These are phyloP conservation scores for Myotis findleyi DNA, from an alignment of 2,797 vertebrate species.

Conservation along the genomic window DNA sequence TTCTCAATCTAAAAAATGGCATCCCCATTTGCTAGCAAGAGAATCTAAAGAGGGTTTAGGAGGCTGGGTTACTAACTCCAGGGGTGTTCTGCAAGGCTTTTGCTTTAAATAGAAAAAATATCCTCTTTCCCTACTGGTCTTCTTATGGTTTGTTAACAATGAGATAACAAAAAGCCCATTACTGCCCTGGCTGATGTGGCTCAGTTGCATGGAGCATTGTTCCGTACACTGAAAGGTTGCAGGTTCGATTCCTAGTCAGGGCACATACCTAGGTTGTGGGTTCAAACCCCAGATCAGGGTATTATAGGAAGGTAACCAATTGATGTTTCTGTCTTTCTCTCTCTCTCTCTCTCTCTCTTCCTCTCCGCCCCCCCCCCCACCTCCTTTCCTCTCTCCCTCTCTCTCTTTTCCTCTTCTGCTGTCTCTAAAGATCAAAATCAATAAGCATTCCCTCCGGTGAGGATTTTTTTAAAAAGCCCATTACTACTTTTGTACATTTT, in stretches of 20 bases:
- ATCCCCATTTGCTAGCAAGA: neutral
- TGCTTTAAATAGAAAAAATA: neutral
- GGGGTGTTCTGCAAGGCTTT: neutral
- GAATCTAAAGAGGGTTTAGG: neutral
- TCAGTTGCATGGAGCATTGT: neutral
- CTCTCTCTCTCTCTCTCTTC: neutral
- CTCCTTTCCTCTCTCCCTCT: neutral
- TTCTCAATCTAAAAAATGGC: constrained; percentile 17
- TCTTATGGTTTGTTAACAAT: neutral
- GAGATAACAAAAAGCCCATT: neutral
- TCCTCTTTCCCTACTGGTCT: neutral
- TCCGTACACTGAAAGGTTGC: neutral
- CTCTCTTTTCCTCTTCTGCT: neutral
- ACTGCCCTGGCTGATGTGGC: neutral
- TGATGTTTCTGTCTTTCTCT: neutral
- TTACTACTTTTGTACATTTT: constrained; percentile 1
- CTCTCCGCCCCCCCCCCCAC: too few relatives aligned
- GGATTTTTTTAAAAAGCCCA: neutral
- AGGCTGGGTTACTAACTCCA: neutral
- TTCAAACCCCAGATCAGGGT: neutral
- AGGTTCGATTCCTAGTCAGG: neutral
- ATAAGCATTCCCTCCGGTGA: neutral
- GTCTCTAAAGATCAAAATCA: neutral
- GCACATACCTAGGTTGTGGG: neutral
- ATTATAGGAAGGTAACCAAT: neutral